Percentiles rank a stretch among this genome's conserved stretches.
Conservation (phyloP, 2,113 vertebrate genomes). For the Coryphaenoides rupestris region DNA sequence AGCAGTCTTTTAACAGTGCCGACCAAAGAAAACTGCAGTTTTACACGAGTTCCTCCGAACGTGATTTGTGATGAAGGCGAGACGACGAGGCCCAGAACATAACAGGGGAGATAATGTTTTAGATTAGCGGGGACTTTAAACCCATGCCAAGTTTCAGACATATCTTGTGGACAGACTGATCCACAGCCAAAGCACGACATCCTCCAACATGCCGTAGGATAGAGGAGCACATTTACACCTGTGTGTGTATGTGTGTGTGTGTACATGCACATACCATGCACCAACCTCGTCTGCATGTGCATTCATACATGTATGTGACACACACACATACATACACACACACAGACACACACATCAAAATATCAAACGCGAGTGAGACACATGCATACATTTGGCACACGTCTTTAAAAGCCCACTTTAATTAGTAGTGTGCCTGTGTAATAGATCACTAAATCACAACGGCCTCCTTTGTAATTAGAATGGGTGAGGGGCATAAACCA, state of each 20-base stretch:
- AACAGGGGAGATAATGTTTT: neutral
- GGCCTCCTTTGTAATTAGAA: too few species aligned
- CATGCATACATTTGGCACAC: too few species aligned
- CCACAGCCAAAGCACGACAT: neutral
- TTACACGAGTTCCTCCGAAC: slow-evolving; percentile 3
- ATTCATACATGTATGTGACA: neutral
- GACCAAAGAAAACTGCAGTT: neutral
- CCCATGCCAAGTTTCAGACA: neutral
- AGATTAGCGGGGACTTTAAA: neutral
- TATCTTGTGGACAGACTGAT: neutral
- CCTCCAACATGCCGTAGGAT: neutral
- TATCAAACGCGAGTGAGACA: too few species aligned
- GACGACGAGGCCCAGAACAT: neutral
- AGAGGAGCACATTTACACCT: neutral
- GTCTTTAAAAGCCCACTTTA: too few species aligned
- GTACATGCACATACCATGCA: neutral
- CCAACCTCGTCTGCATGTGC: neutral
- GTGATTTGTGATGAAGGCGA: slow-evolving; percentile 4
- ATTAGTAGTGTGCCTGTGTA: too few species aligned
- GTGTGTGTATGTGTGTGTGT: too few species aligned
- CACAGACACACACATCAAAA: too few species aligned
- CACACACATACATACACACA: too few species aligned
- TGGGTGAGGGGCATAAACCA: too few species aligned
- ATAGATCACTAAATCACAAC: too few species aligned
- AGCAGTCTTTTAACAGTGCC: neutral